A percentile compares a stretch with the other conserved stretches of the same genome.
phyloP scores from a whole-genome alignment of 2,797 vertebrate species.

The Cirrhinus molitorella region DNA sequence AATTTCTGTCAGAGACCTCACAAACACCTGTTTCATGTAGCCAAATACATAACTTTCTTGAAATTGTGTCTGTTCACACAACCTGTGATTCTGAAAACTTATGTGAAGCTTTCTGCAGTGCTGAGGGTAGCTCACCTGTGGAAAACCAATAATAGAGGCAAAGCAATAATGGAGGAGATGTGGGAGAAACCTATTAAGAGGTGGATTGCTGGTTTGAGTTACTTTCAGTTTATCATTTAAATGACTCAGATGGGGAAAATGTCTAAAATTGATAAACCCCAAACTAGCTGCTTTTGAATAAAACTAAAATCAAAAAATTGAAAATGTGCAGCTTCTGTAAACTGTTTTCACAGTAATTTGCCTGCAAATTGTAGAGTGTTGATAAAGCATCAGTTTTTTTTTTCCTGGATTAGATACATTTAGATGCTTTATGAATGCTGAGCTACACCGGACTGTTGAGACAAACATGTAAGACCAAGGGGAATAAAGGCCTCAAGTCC shows the following conservation, averaged over 20 bases:
- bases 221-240: not conserved
- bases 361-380: not conserved
- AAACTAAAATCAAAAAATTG: not conserved
- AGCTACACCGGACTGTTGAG: not conserved
- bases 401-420: not conserved
- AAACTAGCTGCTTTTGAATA: not conserved
- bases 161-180: not conserved
- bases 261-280: not conserved
- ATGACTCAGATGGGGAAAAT: not conserved
- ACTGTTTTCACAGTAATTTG: not conserved
- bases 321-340: not conserved
- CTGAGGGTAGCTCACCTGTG: not conserved
- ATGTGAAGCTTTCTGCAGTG: not conserved
- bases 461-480: not conserved
- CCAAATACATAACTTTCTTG: not conserved
- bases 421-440: not conserved
- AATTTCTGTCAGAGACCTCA: not conserved
- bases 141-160: too few relatives aligned
- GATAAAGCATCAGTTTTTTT: not conserved
- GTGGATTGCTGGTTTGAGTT: not conserved
- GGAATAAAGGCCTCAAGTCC: not conserved
- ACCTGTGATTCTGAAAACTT: conserved; percentile 15
- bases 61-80: not conserved
- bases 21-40: not conserved
- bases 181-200: not conserved